These are phyloP conservation scores for Eledone cirrhosa DNA, from an alignment of 2,888 invertebrate genomes.

Conservation along the genomic window DNA sequence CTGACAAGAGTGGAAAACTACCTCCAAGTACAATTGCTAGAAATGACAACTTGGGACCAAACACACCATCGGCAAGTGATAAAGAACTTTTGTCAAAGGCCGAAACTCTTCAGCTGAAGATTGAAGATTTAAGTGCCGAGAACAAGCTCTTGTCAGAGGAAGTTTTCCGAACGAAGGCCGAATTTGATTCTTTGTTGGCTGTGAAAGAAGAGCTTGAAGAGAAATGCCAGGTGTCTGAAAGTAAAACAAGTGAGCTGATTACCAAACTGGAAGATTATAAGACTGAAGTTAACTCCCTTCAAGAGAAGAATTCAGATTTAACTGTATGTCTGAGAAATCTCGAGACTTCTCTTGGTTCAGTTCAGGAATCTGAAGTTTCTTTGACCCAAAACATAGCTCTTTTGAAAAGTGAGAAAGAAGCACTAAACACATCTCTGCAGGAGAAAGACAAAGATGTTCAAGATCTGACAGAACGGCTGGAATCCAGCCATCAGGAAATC, in stretches of 20 bases:
- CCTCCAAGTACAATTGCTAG: too few relatives aligned
- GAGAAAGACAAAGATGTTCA: conserved; percentile 12
- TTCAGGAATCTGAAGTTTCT: neutral
- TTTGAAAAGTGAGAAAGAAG: neutral
- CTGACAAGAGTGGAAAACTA: neutral
- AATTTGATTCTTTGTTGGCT: conserved; percentile 2
- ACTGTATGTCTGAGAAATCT: neutral
- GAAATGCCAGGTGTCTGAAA: neutral
- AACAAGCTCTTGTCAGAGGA: conserved; percentile 14
- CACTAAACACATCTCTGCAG: neutral
- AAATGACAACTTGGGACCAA: neutral
- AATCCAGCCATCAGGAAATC: neutral
- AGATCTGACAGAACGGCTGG: neutral
- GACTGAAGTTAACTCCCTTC: conserved; percentile 34
- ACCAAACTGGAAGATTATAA: conserved; percentile 38
- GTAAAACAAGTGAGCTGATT: conserved; percentile 31
- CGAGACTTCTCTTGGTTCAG: neutral
- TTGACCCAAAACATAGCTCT: neutral
- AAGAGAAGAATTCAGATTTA: neutral
- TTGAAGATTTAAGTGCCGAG: neutral
- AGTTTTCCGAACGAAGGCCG: neutral
- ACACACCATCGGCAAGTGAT: neutral
- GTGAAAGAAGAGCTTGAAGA: conserved; percentile 14
- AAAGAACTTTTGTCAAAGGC: neutral
- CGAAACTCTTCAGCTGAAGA: neutral